A percentile compares a stretch with the other conserved stretches of the same genome.
phyloP scores from a whole-genome alignment of 1,140 invertebrate genomes.

The Chelonus insularis region DNA sequence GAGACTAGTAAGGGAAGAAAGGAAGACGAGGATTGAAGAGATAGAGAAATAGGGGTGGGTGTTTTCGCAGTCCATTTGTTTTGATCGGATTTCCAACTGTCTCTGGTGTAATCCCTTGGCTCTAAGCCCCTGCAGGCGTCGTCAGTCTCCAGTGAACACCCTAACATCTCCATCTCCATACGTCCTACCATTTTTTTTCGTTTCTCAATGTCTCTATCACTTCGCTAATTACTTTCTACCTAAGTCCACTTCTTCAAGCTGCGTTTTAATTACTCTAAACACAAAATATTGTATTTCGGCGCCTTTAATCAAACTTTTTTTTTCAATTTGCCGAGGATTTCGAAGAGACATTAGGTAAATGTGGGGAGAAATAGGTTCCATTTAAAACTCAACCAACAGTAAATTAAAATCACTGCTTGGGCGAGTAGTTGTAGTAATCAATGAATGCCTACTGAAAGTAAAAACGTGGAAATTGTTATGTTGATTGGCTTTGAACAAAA shows the following conservation, averaged over 20 bases:
- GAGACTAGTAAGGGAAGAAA: conserved; percentile 12
- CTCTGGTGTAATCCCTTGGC: conserved; percentile 48
- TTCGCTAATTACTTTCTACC: conserved; percentile 13
- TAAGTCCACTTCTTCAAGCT: background rate
- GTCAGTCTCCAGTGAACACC: conserved; percentile 53
- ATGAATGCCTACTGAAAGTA: no score
- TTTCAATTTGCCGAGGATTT: no score
- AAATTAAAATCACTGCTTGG: no score
- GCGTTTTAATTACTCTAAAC: no score
- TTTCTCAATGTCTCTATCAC: conserved; percentile 12
- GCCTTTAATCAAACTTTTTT: no score
- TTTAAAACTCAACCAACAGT: no score
- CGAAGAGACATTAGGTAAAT: no score
- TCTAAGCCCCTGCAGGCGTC: conserved; percentile 48
- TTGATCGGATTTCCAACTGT: conserved; percentile 59
- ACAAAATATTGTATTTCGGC: no score
- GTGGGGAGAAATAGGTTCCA: no score
- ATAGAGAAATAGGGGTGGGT: conserved; percentile 22
- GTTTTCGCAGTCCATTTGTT: conserved; percentile 59
- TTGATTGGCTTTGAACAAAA: no score
- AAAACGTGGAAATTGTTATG: no score
- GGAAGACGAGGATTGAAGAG: conserved; percentile 6
- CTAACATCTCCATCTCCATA: conserved; percentile 44
- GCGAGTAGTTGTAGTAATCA: no score
- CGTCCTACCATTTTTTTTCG: background rate